Percentiles rank a stretch among this genome's conserved stretches.
phyloP scores from a whole-genome alignment of 2,797 vertebrate genomes.

The Gallinago nigripennis region DNA sequence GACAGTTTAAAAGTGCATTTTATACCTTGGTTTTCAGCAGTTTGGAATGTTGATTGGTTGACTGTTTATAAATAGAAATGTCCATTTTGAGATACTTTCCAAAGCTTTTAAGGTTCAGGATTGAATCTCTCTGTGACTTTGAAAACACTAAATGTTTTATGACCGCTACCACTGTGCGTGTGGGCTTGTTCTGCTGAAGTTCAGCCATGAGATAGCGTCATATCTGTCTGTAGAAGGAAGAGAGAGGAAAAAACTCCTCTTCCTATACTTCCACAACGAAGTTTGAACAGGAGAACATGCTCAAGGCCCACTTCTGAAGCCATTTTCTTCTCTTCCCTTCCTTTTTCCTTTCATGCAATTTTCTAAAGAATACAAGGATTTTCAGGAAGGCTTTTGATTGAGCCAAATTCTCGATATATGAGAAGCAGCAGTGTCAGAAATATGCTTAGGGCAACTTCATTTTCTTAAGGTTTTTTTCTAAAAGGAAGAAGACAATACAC shows the following conservation, averaged over 20 bases:
- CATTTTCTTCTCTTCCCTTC: background rate
- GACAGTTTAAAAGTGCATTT: background rate
- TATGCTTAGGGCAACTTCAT: background rate
- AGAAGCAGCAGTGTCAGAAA: background rate
- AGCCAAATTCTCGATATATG: background rate
- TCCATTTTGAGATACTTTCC: background rate
- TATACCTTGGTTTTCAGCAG: background rate
- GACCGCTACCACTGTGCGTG: fast-evolving
- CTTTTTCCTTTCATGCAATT: background rate
- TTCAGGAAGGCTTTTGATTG: background rate
- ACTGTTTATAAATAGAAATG: background rate
- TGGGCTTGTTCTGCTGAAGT: background rate
- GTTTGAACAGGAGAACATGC: background rate
- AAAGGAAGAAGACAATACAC: background rate
- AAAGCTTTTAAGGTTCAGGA: background rate
- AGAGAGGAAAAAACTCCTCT: background rate
- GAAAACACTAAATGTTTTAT: background rate
- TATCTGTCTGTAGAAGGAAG: background rate
- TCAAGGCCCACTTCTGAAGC: background rate
- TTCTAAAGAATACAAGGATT: background rate
- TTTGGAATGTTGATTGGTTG: background rate
- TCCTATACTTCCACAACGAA: background rate
- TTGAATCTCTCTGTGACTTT: background rate
- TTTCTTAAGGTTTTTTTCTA: background rate
- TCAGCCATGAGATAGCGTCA: background rate